Evolutionary conservation across 2,888 invertebrate species (phyloP).

Genomic region (Elysia crispata): DNA sequence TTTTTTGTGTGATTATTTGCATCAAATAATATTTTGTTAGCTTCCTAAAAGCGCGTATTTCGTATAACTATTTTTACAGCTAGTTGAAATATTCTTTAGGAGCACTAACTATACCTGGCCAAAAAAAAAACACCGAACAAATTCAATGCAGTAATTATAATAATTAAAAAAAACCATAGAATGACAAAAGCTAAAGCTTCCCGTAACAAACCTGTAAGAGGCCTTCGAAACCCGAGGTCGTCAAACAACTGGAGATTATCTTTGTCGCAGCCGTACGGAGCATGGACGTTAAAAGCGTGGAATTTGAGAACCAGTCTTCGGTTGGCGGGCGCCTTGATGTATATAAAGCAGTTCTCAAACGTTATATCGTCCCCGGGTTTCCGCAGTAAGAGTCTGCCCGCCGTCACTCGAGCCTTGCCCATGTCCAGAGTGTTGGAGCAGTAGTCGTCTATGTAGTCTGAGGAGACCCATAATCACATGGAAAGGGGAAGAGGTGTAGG

Average conservation of each 20-base stretch:
- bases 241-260: slow-evolving; percentile 52
- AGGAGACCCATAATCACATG: neutral
- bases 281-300: slow-evolving; percentile 49
- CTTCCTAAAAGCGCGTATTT: too few relatives aligned
- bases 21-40: too few relatives aligned
- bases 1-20: too few relatives aligned
- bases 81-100: too few relatives aligned
- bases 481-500: neutral
- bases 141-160: too few relatives aligned
- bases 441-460: slow-evolving; percentile 51
- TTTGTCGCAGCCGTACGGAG: slow-evolving; percentile 49
- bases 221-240: slow-evolving; percentile 16
- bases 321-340: slow-evolving; percentile 49
- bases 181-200: too few relatives aligned
- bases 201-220: slow-evolving; percentile 43
- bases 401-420: slow-evolving; percentile 33
- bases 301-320: slow-evolving; percentile 50
- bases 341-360: slow-evolving; percentile 48
- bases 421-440: slow-evolving; percentile 50
- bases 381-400: slow-evolving; percentile 44
- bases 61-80: too few relatives aligned
- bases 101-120: too few relatives aligned
- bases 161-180: too few relatives aligned
- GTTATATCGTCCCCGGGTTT: slow-evolving; percentile 23
- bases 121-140: too few relatives aligned